Evolutionary conservation across 2,113 vertebrate species (phyloP), one percentile per base, ranked within the genome.

Genomic region (Pluvianellus socialis): DNA sequence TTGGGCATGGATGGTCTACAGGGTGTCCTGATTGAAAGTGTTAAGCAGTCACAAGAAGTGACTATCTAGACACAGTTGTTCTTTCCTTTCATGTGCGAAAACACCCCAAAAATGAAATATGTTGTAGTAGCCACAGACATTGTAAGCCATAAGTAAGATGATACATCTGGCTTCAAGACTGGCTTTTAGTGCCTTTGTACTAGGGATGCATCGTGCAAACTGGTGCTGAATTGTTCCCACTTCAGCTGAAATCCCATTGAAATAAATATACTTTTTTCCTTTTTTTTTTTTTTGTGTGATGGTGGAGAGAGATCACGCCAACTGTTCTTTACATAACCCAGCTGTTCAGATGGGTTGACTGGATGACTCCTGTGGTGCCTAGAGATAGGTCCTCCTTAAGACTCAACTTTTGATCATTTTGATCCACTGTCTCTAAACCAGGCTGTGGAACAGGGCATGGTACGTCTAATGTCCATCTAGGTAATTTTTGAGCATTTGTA

Each of bases 241-340:
- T 77, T 84, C 26, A 52, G 21, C 5, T 89, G 79, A 86, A 95
- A 77, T 76, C 21, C 44, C 56, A 32, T 30, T 61, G 61, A 77
- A 91, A 71, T 79, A n/a, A n/a, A 7, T 0, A 1, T 40, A 17
- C 33, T 22, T 50, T 24, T 63, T 81, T 24, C 38, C 38, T 38
- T 35, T 44, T 44, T 44, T 44, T 44, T 44, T 44, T 44, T 72
- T 68, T 73, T 7, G 21, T 18, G 47, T 42, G 42, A 23, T 65
- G 24, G 17, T 73, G 40, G 59, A 53, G 49, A 33, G 14, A 5
- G 1, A 28, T 88, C 27, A 13, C 1, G 3, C 38, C 35, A 76
- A 6, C 49, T 70, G 67, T 26, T 24, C 38, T 80, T 70, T 55
- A n/a, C 0, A 0, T 84, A 70, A 49, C 61, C 0, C 0, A 20